Base-by-base conservation (phyloP, 1,140 invertebrate species). In the Dolichoris vasculosae region DNA sequence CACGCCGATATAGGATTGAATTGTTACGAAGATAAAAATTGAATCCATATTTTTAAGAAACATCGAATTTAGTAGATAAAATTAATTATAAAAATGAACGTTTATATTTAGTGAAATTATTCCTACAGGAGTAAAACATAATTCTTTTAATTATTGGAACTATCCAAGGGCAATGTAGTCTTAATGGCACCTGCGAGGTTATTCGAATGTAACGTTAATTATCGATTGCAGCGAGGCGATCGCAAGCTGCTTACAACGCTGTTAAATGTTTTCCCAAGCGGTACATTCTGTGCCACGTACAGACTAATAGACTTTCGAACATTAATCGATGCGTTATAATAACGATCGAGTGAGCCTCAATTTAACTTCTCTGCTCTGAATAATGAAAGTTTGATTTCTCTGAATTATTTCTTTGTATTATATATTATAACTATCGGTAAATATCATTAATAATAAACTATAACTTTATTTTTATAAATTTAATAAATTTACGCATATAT, bases 221-320 rank as follows among this genome's bases (percentile, higher is more conserved):
- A 82, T 82, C 67, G 67, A 75, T 75, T 26, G 55, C 23, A 35
- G 48, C 46, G 32, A 26, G 32, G 69, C 38, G 55, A 67, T 69
- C 30, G 46, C 80, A 43, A 75, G 81, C 81, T 71, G 67, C 79
- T 81, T 69, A 82, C 82, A 20, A n/a, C 26, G 59, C 38, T 64
- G 79, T 76, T 78, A 78, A 78, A 84, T 67, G 40, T 84, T 69
- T 77, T 51, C 30, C 59, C 75, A 30, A 67, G 46, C 75, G 64
- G 2, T 81, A 2, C 79, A 48, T 35, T 30, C 64, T 38, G 1
- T 7, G 13, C 48, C 4, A 9, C 64, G n/a, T 30, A 64, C 46
- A 26, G 13, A 64, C 13, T 13, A 40, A 64, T 32, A 30, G 32
- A 38, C 26, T 63, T 64, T 38, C 35, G 35, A 20, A 6, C 20